A percentile compares a stretch with the other conserved stretches of the same genome.
These are phyloP conservation scores for Drosophila rhopaloa DNA, from an alignment of 1,140 invertebrate genomes.

Conservation along the genomic window DNA sequence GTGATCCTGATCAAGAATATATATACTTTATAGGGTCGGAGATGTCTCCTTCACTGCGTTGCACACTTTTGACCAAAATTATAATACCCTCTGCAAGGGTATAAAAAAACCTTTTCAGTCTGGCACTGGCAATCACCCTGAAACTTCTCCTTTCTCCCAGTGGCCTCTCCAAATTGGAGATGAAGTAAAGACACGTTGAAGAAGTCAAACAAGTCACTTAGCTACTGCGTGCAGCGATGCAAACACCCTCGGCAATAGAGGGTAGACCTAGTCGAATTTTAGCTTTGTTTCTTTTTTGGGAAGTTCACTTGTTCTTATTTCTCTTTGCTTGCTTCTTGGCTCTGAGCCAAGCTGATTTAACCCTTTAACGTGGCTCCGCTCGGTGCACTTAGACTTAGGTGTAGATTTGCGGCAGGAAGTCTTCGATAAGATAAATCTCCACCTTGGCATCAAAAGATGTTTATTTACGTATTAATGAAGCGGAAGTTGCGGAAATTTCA, in stretches of 20 bases:
- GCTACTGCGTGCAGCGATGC: conserved; percentile 45
- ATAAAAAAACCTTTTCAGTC: neutral
- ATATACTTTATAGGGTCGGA: too few relatives aligned
- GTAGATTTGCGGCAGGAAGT: conserved; percentile 74
- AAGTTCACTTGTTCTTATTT: conserved; percentile 12
- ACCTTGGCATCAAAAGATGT: conserved; percentile 21
- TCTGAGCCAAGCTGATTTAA: conserved; percentile 68
- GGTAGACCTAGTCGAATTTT: conserved; percentile 16
- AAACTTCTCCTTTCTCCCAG: conserved; percentile 29
- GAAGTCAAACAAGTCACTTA: conserved; percentile 79
- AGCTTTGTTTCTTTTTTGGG: conserved; percentile 14
- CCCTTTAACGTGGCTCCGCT: conserved; percentile 50
- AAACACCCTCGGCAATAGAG: conserved; percentile 42
- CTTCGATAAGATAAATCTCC: conserved; percentile 43
- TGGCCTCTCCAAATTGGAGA: conserved; percentile 18
- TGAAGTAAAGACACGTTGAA: conserved; percentile 61
- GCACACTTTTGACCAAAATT: too few relatives aligned
- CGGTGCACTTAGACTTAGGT: conserved; percentile 42
- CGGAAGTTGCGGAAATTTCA: conserved; percentile 24
- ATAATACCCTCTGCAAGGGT: too few relatives aligned
- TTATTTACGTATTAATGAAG: conserved; percentile 23
- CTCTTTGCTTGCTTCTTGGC: conserved; percentile 40
- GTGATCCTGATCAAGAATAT: too few relatives aligned
- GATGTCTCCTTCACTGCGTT: too few relatives aligned
- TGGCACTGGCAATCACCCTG: conserved; percentile 45